These are phyloP conservation scores for Alouatta palliata DNA, from an alignment of 2,113 vertebrate species.

Conservation along the genomic window DNA sequence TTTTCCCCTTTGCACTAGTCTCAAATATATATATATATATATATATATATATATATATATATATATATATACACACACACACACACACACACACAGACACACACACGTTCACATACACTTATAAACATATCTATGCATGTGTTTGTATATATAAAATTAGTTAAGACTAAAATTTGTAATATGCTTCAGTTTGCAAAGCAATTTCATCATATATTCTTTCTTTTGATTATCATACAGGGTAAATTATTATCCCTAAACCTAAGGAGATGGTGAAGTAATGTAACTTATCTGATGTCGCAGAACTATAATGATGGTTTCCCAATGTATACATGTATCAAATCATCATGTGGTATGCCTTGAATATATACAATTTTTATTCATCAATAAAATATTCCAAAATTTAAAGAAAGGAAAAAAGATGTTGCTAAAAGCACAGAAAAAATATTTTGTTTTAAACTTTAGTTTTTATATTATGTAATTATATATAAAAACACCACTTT, in stretches of 20 bases:
- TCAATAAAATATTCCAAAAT: not conserved
- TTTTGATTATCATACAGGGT: not conserved
- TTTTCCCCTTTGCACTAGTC: not conserved
- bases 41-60: too few relatives aligned
- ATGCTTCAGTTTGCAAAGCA: not conserved
- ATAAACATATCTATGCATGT: not conserved
- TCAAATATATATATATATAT: not conserved
- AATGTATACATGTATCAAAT: not conserved
- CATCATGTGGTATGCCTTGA: not conserved
- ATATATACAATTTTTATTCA: not conserved
- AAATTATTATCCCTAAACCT: not conserved
- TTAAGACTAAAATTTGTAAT: not conserved
- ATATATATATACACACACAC: too few relatives aligned
- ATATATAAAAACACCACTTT: not conserved
- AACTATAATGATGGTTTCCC: not conserved
- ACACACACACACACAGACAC: not conserved
- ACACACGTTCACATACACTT: not conserved
- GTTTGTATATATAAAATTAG: not conserved
- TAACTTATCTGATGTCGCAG: not conserved
- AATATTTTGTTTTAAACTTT: slow-evolving; percentile 14
- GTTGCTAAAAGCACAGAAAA: not conserved
- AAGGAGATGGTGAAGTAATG: not conserved
- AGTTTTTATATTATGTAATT: not conserved
- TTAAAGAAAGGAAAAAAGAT: not conserved
- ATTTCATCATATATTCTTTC: not conserved